Percentiles rank a stretch among this genome's conserved stretches.
phyloP scores from a whole-genome alignment of 2,888 invertebrate species.

The Elysia crispata region DNA sequence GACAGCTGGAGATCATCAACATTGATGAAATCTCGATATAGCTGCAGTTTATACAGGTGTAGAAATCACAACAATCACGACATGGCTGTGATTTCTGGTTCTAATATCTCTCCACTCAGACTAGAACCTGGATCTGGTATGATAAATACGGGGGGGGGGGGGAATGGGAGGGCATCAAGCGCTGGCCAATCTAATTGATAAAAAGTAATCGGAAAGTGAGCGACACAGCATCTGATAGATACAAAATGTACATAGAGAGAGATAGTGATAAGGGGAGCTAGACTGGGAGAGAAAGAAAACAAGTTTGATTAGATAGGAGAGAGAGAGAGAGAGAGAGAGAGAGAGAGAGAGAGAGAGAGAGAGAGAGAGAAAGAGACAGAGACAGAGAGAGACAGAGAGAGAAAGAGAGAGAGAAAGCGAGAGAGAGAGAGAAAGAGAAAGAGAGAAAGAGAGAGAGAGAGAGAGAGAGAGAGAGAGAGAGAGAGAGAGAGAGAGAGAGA shows the following conservation, averaged over 20 bases:
- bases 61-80: no score
- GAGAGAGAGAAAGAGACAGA: background rate
- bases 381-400: background rate
- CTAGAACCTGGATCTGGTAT: no score
- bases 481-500: background rate
- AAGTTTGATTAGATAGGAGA: background rate
- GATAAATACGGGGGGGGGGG: background rate
- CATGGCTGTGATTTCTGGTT: no score
- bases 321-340: no score
- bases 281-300: constrained; percentile 13
- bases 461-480: constrained; percentile 6
- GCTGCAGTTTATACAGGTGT: no score
- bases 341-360: no score
- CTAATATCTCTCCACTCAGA: no score
- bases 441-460: constrained; percentile 26
- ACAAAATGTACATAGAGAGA: background rate
- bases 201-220: background rate
- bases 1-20: no score
- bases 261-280: constrained; percentile 24
- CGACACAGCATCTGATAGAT: background rate
- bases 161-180: background rate
- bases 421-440: constrained; percentile 24
- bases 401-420: background rate
- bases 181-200: no score
- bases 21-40: no score